Percentiles rank a stretch among this genome's conserved stretches.
These are phyloP conservation scores for Oligia fasciuncula DNA, from an alignment of 2,888 invertebrate species.

Conservation along the genomic window DNA sequence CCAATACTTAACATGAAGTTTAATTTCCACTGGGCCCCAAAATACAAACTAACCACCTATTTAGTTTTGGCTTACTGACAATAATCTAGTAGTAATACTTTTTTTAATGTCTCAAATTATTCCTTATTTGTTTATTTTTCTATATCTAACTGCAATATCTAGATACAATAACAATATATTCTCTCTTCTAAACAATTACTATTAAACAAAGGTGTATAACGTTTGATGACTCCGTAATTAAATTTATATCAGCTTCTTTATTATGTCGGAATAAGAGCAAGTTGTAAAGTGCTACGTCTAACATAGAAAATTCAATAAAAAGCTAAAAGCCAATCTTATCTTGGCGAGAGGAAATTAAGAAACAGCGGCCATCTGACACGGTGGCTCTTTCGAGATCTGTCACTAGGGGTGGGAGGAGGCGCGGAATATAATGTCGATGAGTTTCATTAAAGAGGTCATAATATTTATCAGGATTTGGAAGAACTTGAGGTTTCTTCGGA, in stretches of 20 bases:
- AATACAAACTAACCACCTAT: background rate
- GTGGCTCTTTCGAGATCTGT: conserved; percentile 87
- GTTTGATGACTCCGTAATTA: conserved; percentile 60
- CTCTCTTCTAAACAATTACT: conserved; percentile 31
- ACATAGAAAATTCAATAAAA: conserved; percentile 90
- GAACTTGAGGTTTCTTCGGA: background rate
- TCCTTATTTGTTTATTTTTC: background rate
- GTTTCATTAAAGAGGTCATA: conserved; percentile 23
- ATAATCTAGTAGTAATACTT: background rate
- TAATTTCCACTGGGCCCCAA: background rate
- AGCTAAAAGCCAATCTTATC: conserved; percentile 90
- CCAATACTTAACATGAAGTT: background rate
- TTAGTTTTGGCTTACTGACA: background rate
- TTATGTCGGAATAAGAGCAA: conserved; percentile 70
- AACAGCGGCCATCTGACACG: conserved; percentile 90
- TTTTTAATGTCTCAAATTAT: background rate
- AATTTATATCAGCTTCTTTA: conserved; percentile 65
- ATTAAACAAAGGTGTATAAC: conserved; percentile 49
- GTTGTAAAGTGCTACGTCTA: conserved; percentile 85
- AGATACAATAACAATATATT: background rate
- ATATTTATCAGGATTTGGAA: background rate
- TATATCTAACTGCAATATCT: background rate
- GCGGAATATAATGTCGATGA: conserved; percentile 47
- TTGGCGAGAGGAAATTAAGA: conserved; percentile 89
- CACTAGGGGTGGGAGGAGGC: conserved; percentile 74